phyloP scores from a whole-genome alignment of 2,113 vertebrate genomes.

The Varanus komodoensis region DNA sequence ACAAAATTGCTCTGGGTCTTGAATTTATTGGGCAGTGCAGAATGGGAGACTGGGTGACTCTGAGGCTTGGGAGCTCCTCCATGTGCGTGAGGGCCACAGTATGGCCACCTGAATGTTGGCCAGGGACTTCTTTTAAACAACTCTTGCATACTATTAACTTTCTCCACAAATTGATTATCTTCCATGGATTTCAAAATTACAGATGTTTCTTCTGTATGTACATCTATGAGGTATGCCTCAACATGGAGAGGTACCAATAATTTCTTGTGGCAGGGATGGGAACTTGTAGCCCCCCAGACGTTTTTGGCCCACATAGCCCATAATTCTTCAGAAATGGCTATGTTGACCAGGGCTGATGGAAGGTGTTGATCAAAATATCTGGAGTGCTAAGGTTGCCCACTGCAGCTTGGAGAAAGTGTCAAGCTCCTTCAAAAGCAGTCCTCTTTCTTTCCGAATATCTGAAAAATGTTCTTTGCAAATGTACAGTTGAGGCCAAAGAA shows the following conservation, averaged over 20 bases:
- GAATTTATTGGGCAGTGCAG: background rate
- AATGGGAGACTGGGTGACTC: background rate
- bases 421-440: too few species aligned
- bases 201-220: background rate
- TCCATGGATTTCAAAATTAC: too few species aligned
- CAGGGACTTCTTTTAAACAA: background rate
- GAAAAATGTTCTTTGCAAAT: background rate
- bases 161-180: too few species aligned
- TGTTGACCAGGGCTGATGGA: background rate
- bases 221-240: background rate
- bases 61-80: background rate
- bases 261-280: too few species aligned
- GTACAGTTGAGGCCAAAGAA: too few species aligned
- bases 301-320: too few species aligned
- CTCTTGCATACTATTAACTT: background rate
- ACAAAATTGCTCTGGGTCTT: background rate
- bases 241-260: too few species aligned
- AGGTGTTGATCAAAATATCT: background rate
- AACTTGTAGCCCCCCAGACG: too few species aligned
- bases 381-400: background rate
- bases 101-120: background rate
- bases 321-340: too few species aligned
- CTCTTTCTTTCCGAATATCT: background rate
- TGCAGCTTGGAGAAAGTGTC: background rate
- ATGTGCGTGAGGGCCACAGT: background rate